Evolutionary conservation across 2,113 vertebrate species (phyloP), one percentile per base, ranked within the genome.

Genomic region (Peromyscus leucopus): DNA sequence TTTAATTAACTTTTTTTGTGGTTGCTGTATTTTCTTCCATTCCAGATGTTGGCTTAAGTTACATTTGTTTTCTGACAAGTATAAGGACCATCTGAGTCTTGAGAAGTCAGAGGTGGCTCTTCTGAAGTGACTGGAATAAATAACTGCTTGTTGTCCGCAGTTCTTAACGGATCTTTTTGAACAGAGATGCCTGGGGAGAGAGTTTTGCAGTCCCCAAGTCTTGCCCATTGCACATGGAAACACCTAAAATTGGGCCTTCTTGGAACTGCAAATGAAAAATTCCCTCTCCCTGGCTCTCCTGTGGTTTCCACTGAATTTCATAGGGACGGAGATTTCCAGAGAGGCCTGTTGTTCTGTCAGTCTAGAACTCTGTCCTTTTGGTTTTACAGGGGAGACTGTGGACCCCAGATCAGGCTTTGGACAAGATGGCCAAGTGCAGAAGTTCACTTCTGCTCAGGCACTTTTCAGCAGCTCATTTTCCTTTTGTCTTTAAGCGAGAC

Each of bases 21-120:
- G 55, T 93, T 72, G 33, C 93, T 95, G 19, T 98, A 89, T 91
- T 98, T 98, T 98, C 96, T 87, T 98, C 93, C 93, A 82, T 94
- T 95, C 95, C 85, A 80, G 71, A 67, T 96, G 57, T 90, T 90
- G 26, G 24, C 94, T 96, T 95, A 92, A 97, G 80, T n/a, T 86
- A 4, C 48, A 69, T 96, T 98, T 89, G 79, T 96, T 96, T 72
- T 96, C 95, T 96, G 39, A 92, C 91, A 96, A 96, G 93, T 95
- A 97, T 83, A 98, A 93, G 89, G 97, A 82, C 61, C 51, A 51
- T 94, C 21, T 98, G 97, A 97, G 61, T 98, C 96, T 96, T 97
- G 59, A 67, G 91, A 72, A 97, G 94, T 83, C 42, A 76, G 85
- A 82, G 51, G 86, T 91, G 55, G 80, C 48, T 92, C 92, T 93